A percentile compares a stretch with the other conserved stretches of the same genome.
These are phyloP conservation scores for Coryphaenoides rupestris DNA, from an alignment of 2,113 vertebrate genomes.

Conservation along the genomic window DNA sequence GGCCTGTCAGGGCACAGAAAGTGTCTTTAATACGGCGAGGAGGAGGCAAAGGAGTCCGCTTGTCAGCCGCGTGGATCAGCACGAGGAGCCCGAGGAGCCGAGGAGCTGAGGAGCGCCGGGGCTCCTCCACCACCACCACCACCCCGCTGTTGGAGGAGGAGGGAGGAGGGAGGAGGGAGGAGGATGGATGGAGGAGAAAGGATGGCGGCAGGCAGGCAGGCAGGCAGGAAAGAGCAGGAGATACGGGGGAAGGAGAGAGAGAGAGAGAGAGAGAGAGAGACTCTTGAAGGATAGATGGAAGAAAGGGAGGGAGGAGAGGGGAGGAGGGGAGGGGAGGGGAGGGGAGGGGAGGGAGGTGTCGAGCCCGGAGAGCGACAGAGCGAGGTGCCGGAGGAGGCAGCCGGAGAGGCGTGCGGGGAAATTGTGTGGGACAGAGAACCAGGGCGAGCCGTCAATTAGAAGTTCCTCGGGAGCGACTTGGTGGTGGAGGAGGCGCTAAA, in stretches of 20 bases:
- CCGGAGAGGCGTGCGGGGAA: constrained; percentile 64
- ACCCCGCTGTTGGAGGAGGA: no score
- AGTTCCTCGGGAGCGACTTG: constrained; percentile 58
- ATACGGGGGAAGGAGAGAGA: constrained; percentile 76
- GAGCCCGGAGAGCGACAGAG: constrained; percentile 64
- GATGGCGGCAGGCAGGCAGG: no score
- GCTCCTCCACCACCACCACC: no score
- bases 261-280: constrained; percentile 65
- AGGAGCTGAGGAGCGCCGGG: no score
- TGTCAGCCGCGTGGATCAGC: no score
- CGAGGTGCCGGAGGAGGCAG: constrained; percentile 53
- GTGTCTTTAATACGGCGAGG: constrained; percentile 99
- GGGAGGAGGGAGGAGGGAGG: no score
- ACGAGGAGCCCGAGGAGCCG: no score
- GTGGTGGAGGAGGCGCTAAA: constrained; percentile 58
- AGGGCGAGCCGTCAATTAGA: constrained; percentile 64
- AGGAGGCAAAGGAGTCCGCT: constrained; percentile 99
- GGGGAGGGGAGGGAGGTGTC: constrained; percentile 78
- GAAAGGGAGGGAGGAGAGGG: constrained; percentile 82
- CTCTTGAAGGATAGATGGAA: constrained; percentile 30
- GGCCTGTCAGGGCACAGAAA: constrained; percentile 99
- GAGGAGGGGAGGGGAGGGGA: constrained; percentile 84
- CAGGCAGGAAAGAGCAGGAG: constrained; percentile 86
- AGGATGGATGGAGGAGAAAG: constrained; percentile 61
- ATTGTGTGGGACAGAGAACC: constrained; percentile 70